Conservation (phyloP, 2,888 invertebrate genomes). For the Athalia cordata region DNA sequence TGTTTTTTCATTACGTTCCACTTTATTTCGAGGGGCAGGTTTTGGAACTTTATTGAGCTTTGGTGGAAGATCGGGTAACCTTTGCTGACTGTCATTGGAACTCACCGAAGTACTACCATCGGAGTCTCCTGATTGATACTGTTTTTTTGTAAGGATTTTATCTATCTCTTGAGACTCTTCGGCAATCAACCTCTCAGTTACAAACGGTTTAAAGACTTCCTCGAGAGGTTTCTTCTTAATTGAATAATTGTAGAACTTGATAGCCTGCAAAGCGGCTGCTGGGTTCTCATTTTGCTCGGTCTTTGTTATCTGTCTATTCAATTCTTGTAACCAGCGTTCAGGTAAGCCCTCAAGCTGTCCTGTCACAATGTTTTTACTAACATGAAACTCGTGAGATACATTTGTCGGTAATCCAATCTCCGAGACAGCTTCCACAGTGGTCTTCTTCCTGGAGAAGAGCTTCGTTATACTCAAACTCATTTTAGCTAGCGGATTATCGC, state of each 20-base stretch:
- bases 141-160: constrained; percentile 83
- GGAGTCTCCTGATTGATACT: constrained; percentile 66
- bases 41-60: constrained; percentile 66
- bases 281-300: constrained; percentile 94
- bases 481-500: constrained; percentile 48
- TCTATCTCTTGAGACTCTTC: constrained; percentile 90
- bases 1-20: constrained; percentile 62
- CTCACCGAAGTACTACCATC: constrained; percentile 63
- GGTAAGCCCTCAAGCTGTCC: constrained; percentile 92
- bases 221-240: constrained; percentile 87
- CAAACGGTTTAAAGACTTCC: constrained; percentile 83
- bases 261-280: constrained; percentile 91
- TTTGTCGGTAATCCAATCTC: constrained; percentile 90
- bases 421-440: constrained; percentile 73
- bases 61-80: constrained; percentile 65
- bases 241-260: constrained; percentile 92
- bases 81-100: constrained; percentile 62
- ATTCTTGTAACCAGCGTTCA: constrained; percentile 85
- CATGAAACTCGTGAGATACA: constrained; percentile 90
- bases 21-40: constrained; percentile 62
- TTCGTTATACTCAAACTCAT: constrained; percentile 71
- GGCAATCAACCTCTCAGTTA: constrained; percentile 87
- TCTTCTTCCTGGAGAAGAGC: constrained; percentile 69
- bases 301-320: constrained; percentile 89
- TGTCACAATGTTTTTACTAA: constrained; percentile 87